Base-by-base conservation (phyloP, 2,888 invertebrate species). In the Coenonympha arcania region DNA sequence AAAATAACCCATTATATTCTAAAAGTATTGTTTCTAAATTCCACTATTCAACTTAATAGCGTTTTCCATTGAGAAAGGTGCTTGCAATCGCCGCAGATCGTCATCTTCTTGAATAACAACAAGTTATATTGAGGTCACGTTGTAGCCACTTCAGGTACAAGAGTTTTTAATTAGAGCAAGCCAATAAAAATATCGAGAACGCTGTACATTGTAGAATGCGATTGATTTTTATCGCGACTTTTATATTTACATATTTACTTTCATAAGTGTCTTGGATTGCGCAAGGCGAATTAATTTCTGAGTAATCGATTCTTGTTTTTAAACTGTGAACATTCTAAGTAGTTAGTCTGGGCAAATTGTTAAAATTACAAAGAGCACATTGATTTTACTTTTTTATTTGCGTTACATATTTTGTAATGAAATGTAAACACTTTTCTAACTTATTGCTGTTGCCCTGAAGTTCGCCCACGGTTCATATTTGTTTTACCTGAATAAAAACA, bases 111-210 rank as follows among this genome's bases (percentile, higher is more conserved):
- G 28, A 31, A 40, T 40, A 31, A 26, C 16, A 18, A 19, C 15
- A 20, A 28, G 30, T 20, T 33, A 5, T 24, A 20, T 46, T 48
- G 19, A 20, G 30, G 42, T 42, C 30, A 31, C 31, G 31, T 31
- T 31, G 42, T 20, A 9, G 15, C 16, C 42, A 15, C 31, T 42
- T 31, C 31, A 42, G 31, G 31, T 42, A 31, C 42, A 42, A 42
- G 30, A 42, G 30, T 42, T 42, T 41, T 42, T 31, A 42, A 42
- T 42, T 31, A 31, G 30, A 42, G 42, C 31, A 15, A 13, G 24
- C 37, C 13, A 13, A 15, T 37, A 20, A 22, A 42, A 28, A 19
- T 42, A 42, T 42, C 31, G 42, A 42, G 31, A 42, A 20, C 9
- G 18, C 20, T 13, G 31, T 20, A 31, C 42, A 31, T 42, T 42